Evolutionary conservation across 2,113 vertebrate species (phyloP).

Genomic region (Nesoenas mayeri): DNA sequence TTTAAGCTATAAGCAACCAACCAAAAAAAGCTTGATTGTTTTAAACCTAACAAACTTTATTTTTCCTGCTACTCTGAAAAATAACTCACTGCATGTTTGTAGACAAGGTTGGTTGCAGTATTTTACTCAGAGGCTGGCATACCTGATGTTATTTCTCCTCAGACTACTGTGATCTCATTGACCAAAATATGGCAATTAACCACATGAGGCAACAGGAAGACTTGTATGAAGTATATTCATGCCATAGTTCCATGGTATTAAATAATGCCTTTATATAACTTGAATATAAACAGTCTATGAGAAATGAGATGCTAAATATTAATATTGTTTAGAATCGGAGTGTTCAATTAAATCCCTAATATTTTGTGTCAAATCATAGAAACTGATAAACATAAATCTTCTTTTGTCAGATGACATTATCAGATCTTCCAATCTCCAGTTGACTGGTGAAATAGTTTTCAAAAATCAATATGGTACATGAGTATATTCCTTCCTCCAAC

Average conservation of each 20-base stretch:
- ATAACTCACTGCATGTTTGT: neutral
- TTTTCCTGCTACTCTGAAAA: neutral
- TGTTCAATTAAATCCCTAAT: neutral
- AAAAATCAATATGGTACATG: neutral
- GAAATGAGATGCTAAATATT: neutral
- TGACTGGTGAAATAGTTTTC: neutral
- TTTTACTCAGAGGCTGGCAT: neutral
- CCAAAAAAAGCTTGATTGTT: neutral
- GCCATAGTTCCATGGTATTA: neutral
- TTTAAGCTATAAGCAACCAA: neutral
- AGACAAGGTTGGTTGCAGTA: neutral
- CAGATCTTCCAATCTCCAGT: neutral
- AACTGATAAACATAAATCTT: neutral
- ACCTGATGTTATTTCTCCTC: neutral
- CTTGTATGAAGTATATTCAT: neutral
- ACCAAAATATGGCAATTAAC: neutral
- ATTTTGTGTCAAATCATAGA: neutral
- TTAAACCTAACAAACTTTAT: neutral
- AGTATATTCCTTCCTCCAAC: neutral
- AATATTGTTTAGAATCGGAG: neutral
- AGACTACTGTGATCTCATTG: neutral
- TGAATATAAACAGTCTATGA: neutral
- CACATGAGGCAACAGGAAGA: neutral
- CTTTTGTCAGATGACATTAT: neutral
- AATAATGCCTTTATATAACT: neutral